Evolutionary conservation across 2,797 vertebrate species (phyloP).

Genomic region (Crypturellus tataupa): DNA sequence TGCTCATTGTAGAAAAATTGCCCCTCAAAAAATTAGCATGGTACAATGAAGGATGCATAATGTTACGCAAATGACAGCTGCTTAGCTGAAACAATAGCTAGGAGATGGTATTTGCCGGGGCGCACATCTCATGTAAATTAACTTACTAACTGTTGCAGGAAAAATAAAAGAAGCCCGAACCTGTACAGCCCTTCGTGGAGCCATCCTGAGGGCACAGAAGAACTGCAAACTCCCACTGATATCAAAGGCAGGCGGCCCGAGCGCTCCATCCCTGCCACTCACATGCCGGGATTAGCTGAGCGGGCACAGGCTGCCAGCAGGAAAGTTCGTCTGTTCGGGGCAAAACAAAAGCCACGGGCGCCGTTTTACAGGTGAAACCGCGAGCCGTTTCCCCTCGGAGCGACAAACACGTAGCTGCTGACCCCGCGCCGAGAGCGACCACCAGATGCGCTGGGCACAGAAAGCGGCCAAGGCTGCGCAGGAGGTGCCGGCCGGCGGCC

Average conservation of each 20-base stretch:
- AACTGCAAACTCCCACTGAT: conserved; percentile 34
- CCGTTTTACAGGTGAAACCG: conserved; percentile 64
- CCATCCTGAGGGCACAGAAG: conserved; percentile 44
- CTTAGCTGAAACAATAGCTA: conserved; percentile 85
- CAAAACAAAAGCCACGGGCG: conserved; percentile 64
- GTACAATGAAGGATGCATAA: conserved; percentile 92
- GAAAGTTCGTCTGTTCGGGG: conserved; percentile 22
- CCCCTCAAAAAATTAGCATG: conserved; percentile 93
- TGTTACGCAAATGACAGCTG: conserved; percentile 92
- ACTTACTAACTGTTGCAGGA: conserved; percentile 70
- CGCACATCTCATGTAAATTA: conserved; percentile 88
- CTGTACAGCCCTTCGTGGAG: conserved; percentile 58
- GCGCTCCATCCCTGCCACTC: conserved; percentile 31
- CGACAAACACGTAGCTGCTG: background rate
- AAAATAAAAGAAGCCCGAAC: conserved; percentile 57
- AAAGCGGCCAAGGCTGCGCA: background rate
- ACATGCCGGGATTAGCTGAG: background rate
- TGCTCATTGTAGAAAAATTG: conserved; percentile 96
- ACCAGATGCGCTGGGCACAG: background rate
- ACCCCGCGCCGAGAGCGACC: background rate
- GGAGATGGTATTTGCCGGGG: conserved; percentile 87
- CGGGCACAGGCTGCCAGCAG: background rate
- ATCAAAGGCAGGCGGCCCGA: conserved; percentile 5
- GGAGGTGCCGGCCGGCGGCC: rapidly evolving
- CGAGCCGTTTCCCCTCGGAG: background rate